Evolutionary conservation across 2,888 invertebrate genomes (phyloP), one percentile per base, ranked within the genome.

Genomic region (Epinotia demarniana): DNA sequence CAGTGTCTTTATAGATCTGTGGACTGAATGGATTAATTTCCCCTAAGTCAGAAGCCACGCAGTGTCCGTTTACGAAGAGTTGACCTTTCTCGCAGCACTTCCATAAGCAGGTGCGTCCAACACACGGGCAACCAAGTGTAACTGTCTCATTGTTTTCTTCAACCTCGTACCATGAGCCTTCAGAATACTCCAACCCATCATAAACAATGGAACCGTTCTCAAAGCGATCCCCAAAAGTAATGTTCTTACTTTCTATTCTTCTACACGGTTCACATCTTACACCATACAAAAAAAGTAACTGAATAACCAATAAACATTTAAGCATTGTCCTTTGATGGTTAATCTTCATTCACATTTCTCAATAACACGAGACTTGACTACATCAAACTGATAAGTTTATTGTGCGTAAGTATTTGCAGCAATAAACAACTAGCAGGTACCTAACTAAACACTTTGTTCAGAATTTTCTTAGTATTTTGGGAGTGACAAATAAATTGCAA

Each of bases 121-220:
- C 86, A 75, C 93, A 94, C 0, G 93, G 93, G 61, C 93, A 94
- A 0, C 93, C 93, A 3, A 86, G 82, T 2, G 79, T 79, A 5
- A 81, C 58, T 0, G 77, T 75, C 6, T 78, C 77, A 4, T 85
- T 88, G 13, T 88, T 82, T 53, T 86, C 84, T 16, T 83, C 82
- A 2, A 81, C 73, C 62, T 90, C 86, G 66, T 87, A 92, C 91
- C 92, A 93, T 18, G 84, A 78, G 8, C 83, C 87, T 11, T 75
- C 80, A 0, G 77, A 78, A 58, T 90, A 94, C 78, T 90, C 89
- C n/a, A 91, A 71, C 1, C 87, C 91, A 16, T 88, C 82, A 49
- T 85, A 81, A 12, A 89, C 72, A 60, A 93, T 83, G 2, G 92
- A 90, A 18, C 87, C 89, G 76, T 92, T 91, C 0, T 79, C 77